Evolutionary conservation across 2,797 vertebrate species (phyloP).

Genomic region (Lates japonicus): DNA sequence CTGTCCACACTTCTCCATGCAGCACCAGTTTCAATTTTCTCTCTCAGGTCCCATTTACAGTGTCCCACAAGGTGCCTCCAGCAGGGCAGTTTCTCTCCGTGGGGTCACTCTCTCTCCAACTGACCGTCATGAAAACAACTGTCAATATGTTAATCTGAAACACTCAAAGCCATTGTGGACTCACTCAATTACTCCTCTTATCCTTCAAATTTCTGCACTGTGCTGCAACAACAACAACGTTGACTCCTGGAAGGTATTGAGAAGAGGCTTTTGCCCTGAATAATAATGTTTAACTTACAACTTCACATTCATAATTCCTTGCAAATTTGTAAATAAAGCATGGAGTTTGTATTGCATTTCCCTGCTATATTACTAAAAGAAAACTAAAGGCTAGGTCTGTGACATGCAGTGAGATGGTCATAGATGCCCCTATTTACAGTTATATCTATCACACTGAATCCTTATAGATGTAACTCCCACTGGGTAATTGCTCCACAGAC

Average conservation of each 20-base stretch:
- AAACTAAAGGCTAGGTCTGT: background rate
- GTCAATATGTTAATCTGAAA: conserved; percentile 87
- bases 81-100: conserved; percentile 81
- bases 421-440: conserved; percentile 40
- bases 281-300: conserved; percentile 13
- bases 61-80: conserved; percentile 82
- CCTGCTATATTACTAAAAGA: background rate
- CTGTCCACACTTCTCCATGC: conserved; percentile 76
- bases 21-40: conserved; percentile 84
- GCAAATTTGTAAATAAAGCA: conserved; percentile 14
- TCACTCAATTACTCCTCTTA: conserved; percentile 55
- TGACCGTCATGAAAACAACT: conserved; percentile 78
- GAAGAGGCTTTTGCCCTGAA: conserved; percentile 5
- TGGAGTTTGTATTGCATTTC: conserved; percentile 16
- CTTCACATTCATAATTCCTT: conserved; percentile 13
- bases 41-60: conserved; percentile 84
- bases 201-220: conserved; percentile 51
- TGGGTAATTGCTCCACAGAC: conserved; percentile 63
- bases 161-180: conserved; percentile 66
- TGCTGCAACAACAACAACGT: conserved; percentile 39
- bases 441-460: conserved; percentile 49
- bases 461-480: conserved; percentile 57
- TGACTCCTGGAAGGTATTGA: background rate
- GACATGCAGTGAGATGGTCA: conserved; percentile 30
- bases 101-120: conserved; percentile 80